Evolutionary conservation across 2,113 vertebrate species (phyloP), one percentile per base, ranked within the genome.

Genomic region (Struthio camelus): DNA sequence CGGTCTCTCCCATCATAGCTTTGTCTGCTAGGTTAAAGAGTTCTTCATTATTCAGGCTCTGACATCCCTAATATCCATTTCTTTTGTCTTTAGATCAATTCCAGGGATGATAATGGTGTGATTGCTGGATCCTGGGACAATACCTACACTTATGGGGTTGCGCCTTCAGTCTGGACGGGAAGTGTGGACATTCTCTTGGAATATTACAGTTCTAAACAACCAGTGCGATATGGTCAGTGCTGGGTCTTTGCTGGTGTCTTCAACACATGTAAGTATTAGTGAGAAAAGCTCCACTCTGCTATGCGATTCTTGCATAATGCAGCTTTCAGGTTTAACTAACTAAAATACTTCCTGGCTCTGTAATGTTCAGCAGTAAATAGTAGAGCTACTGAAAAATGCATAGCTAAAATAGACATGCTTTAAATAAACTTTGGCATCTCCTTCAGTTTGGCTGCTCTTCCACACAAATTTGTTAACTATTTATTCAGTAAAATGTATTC

Each of bases 241-340:
- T 99, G 99, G 99, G 99, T 99, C 97, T 99, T 99, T 46, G 99
- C 99, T 3, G 99, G 98, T 11, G 99, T 99, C 95, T 99, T 99
- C 97, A 99, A 99, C 95, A 99, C 99, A 2, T 99, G 99, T 99
- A 98, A 98, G 99, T 98, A 80, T 66, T 50, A 50, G 16, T 75
- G 32, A 87, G 44, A 53, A 89, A 80, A 87, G 8, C 28, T 73
- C 40, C 46, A 27, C 3, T 3, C 22, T 92, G 46, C 44, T 48
- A 3, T 62, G 34, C 1, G 5, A 18, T 24, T 80, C 59, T 69
- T 94, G 9, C 72, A 58, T 54, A 83, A 75, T 34, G 62, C 20
- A 27, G 32, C 14, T 95, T 85, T 82, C 73, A 50, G 48, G 9
- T 62, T 73, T 91, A 96, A 34, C 36, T 53, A 61, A 18, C 27